Base-by-base conservation (phyloP, 2,797 vertebrate genomes). In the Falco naumanni region DNA sequence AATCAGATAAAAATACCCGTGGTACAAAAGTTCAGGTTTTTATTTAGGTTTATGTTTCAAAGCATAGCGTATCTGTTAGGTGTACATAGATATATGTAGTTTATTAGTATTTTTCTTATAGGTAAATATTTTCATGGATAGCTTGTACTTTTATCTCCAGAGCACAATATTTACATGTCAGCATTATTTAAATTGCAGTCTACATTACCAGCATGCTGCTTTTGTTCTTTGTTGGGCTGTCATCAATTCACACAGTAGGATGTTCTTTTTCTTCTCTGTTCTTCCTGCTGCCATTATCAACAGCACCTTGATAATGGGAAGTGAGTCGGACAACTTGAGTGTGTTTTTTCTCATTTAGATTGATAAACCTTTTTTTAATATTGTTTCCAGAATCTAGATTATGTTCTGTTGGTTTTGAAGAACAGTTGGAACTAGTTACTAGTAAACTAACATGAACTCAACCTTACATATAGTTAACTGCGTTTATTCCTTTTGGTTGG, bases 171-270 rank as follows among this genome's bases (percentile, higher is more conserved):
- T 90, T 95, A 37, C 45, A 34, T 14, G 56, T 20, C 34, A 84
- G 51, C 17, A 11, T 88, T 71, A 54, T 47, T 84, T 64, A 57
- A 84, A 64, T 88, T 74, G 17, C 56, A 54, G 31, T 59, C 47
- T 78, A 4, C 26, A 9, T 89, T 83, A 47, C 37, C 33, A 79
- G 60, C 22, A 10, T 41, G 13, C 76, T 74, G 19, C 25, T 84
- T 90, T 90, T 90, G 20, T 69, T 95, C 41, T 88, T 81, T 64
- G 33, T 84, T 92, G 61, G 48, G 18, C 70, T 87, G 54, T 89
- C 28, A 69, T 86, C 74, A 45, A 9, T 70, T 84, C 76, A 69
- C 33, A 19, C 34, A 72, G 26, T 50, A 48, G 3, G 6, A 11
- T 89, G 48, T 9, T 89, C 11, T n/a, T 72, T 68, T 78, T 63